Conservation (phyloP, 1,140 invertebrate genomes). For the Polyergus mexicanus region DNA sequence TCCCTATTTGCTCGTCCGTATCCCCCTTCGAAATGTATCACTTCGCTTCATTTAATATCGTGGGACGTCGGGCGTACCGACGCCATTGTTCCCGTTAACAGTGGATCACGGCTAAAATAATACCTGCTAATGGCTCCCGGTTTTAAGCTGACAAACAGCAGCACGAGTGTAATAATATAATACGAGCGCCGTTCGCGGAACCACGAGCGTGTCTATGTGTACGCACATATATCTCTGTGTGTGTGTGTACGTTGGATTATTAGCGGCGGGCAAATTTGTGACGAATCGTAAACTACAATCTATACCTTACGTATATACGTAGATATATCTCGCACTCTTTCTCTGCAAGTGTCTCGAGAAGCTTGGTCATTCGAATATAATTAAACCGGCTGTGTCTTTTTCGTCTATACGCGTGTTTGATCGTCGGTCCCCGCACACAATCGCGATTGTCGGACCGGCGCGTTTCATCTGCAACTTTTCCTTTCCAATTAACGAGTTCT, state of each 20-base stretch:
- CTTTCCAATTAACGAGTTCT: slow-evolving; percentile 62
- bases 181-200: slow-evolving; percentile 54
- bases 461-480: slow-evolving; percentile 17
- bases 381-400: slow-evolving; percentile 19
- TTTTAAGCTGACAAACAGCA: slow-evolving; percentile 76
- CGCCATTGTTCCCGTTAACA: slow-evolving; percentile 76
- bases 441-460: slow-evolving; percentile 41
- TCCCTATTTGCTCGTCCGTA: slow-evolving; percentile 76
- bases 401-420: background rate
- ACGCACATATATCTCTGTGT: background rate
- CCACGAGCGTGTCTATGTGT: slow-evolving; percentile 9
- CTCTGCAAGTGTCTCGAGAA: too few species aligned
- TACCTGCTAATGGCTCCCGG: slow-evolving; percentile 80
- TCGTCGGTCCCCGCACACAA: background rate
- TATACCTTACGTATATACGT: background rate
- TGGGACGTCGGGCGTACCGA: slow-evolving; percentile 69
- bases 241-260: background rate
- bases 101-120: slow-evolving; percentile 81
- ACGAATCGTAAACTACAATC: slow-evolving; percentile 18
- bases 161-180: slow-evolving; percentile 76
- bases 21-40: slow-evolving; percentile 77
- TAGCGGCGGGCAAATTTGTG: slow-evolving; percentile 7
- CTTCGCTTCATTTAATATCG: slow-evolving; percentile 80
- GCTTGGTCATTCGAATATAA: background rate
- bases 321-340: too few species aligned